Evolutionary conservation across 1,140 invertebrate species (phyloP).

Genomic region (Drosophila takahashii): DNA sequence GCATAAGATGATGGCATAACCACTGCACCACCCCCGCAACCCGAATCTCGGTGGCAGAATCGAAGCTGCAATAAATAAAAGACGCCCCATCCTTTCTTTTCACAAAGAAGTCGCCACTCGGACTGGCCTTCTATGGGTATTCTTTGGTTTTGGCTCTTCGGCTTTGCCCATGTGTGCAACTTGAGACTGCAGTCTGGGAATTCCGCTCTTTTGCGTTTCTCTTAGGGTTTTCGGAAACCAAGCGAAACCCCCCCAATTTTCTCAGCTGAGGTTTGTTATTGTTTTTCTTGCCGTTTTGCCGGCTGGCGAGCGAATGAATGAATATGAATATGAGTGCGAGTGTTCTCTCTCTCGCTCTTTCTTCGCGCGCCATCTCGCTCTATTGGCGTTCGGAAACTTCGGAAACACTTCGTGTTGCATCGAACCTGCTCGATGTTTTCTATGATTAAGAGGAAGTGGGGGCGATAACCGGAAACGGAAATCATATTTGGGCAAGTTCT

Average conservation of each 20-base stretch:
- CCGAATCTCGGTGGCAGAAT: constrained; percentile 21
- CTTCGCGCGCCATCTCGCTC: constrained; percentile 6
- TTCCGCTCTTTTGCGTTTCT: constrained; percentile 37
- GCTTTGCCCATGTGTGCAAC: constrained; percentile 39
- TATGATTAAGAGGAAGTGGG: not conserved
- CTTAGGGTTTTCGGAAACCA: constrained; percentile 51
- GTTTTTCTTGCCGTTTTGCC: constrained; percentile 76
- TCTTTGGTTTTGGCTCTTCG: not conserved
- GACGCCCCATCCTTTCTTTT: constrained; percentile 12
- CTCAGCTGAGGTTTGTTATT: constrained; percentile 80
- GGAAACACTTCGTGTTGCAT: constrained; percentile 69
- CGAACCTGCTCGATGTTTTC: constrained; percentile 56
- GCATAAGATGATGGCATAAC: constrained; percentile 43
- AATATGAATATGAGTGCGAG: constrained; percentile 56
- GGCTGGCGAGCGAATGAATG: constrained; percentile 68
- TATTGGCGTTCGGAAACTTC: constrained; percentile 39
- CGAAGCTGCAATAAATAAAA: constrained; percentile 52
- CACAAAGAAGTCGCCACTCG: constrained; percentile 44
- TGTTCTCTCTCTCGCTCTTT: constrained; percentile 9
- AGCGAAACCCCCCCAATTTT: constrained; percentile 26
- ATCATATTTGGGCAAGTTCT: constrained; percentile 67
- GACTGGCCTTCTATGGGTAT: constrained; percentile 35
- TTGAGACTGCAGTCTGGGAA: constrained; percentile 59
- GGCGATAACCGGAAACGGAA: constrained; percentile 63
- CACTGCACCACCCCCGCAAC: constrained; percentile 10